Percentiles rank a stretch among this genome's conserved stretches.
Conservation (phyloP, 2,888 invertebrate species). For the Chrysolina oricalcia region DNA sequence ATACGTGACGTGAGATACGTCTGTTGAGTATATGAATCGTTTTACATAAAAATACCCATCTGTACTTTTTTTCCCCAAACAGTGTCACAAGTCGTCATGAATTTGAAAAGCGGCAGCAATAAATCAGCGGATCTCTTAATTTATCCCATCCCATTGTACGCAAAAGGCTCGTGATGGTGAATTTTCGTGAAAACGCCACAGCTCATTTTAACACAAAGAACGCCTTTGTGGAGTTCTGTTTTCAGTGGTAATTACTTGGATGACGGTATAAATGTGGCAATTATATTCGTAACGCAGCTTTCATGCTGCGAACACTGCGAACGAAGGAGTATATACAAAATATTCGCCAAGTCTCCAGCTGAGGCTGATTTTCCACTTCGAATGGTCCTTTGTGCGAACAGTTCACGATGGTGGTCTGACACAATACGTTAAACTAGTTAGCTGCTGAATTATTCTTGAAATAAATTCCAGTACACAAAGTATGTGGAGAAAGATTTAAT, state of each 20-base stretch:
- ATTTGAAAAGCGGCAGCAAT: neutral
- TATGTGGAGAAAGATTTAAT: too few species aligned
- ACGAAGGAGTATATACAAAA: constrained; percentile 1
- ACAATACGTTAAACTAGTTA: neutral
- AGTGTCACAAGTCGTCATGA: neutral
- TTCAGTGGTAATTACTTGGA: constrained; percentile 2
- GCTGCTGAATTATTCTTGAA: too few species aligned
- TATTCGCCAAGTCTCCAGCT: neutral
- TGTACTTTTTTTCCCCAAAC: too few species aligned
- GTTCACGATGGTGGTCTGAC: neutral
- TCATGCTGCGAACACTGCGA: neutral
- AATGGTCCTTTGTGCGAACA: neutral
- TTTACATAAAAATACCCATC: too few species aligned
- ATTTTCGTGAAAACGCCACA: neutral
- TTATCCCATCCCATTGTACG: neutral
- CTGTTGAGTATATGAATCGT: too few species aligned
- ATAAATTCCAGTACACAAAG: too few species aligned
- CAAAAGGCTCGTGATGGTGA: neutral
- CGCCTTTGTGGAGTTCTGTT: constrained; percentile 6
- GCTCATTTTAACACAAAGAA: constrained; percentile 12
- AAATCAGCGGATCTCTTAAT: constrained; percentile 4
- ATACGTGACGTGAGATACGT: too few species aligned
- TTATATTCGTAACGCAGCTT: constrained; percentile 12
- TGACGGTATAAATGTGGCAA: constrained; percentile 8
- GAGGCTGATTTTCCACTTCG: neutral